Percentiles rank a stretch among this genome's conserved stretches.
phyloP scores from a whole-genome alignment of 2,797 vertebrate species.

The Arrhamphus sclerolepis region DNA sequence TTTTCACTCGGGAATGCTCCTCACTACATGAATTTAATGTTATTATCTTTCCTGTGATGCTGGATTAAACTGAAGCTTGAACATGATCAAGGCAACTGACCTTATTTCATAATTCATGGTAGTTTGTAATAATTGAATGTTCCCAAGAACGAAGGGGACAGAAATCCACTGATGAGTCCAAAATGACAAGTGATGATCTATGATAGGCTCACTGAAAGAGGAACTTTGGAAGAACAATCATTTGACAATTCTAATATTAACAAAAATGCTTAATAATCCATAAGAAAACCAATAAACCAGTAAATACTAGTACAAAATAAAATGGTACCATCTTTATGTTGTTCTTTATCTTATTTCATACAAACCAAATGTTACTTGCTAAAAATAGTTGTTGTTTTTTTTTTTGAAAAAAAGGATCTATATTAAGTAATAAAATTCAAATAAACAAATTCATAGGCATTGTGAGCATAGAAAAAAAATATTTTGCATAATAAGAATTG shows the following conservation, averaged over 20 bases:
- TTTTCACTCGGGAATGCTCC: conserved; percentile 42
- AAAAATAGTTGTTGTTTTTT: no score
- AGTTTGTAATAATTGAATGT: conserved; percentile 62
- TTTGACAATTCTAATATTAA: neutral
- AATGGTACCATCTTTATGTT: neutral
- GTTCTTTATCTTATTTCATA: neutral
- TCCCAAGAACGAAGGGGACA: conserved; percentile 32
- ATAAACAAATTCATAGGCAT: neutral
- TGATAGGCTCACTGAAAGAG: conserved; percentile 12
- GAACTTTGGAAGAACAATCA: conserved; percentile 8
- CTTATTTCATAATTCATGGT: conserved; percentile 63
- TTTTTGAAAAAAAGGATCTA: neutral
- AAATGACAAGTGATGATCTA: conserved; percentile 25
- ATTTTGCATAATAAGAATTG: no score
- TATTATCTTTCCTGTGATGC: conserved; percentile 45
- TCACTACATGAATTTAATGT: conserved; percentile 45
- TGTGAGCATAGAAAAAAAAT: no score
- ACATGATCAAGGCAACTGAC: conserved; percentile 48
- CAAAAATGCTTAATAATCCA: neutral
- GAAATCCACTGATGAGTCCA: conserved; percentile 43
- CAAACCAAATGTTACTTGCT: neutral
- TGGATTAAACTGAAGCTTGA: conserved; percentile 46
- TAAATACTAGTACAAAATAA: neutral
- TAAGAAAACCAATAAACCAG: neutral
- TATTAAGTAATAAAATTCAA: neutral